These are phyloP conservation scores for Netelia melanura DNA, from an alignment of 2,888 invertebrate species.

Conservation along the genomic window DNA sequence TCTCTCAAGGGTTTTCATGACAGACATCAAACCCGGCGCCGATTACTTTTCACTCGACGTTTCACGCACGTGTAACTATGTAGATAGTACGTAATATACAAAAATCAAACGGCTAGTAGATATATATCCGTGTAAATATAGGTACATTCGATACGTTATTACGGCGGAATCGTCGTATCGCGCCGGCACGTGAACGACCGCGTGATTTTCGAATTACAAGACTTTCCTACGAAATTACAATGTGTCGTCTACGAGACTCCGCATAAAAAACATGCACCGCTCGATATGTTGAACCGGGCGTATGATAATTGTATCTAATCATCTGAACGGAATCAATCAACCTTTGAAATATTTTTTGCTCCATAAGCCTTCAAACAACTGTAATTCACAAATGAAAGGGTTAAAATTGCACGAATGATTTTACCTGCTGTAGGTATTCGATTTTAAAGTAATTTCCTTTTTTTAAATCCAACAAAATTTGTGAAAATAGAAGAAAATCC, in stretches of 20 bases:
- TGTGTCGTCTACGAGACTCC: slow-evolving; percentile 1
- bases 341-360: neutral
- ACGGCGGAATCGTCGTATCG: slow-evolving; percentile 29
- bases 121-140: neutral
- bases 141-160: neutral
- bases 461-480: neutral
- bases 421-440: neutral
- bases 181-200: slow-evolving; percentile 39
- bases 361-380: neutral
- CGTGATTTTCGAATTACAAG: slow-evolving; percentile 35
- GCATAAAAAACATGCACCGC: neutral
- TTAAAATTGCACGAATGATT: neutral
- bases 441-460: neutral
- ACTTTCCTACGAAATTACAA: slow-evolving; percentile 56
- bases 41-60: slow-evolving; percentile 42
- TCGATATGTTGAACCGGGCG: neutral
- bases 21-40: slow-evolving; percentile 37
- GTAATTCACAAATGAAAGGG: neutral
- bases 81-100: neutral
- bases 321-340: slow-evolving; percentile 16
- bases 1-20: slow-evolving; percentile 30
- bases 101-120: slow-evolving; percentile 23
- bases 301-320: slow-evolving; percentile 20
- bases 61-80: slow-evolving; percentile 39
- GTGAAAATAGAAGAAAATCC: neutral